Evolutionary conservation across 1,140 invertebrate species (phyloP).

Genomic region (Radopholus similis): DNA sequence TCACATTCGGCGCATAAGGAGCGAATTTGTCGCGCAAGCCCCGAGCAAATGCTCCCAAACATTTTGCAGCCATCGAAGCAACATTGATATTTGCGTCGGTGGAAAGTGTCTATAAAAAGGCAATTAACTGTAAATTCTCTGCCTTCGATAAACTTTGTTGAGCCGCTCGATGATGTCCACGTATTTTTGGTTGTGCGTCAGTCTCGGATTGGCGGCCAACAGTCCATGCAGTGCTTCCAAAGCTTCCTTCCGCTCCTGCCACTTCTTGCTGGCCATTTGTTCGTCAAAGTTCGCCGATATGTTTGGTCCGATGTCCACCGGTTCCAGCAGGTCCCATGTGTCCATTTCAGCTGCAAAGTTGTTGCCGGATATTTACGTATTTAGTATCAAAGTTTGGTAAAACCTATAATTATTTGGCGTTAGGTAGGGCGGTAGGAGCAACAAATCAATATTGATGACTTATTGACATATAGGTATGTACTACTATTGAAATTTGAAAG

Average conservation of each 20-base stretch:
- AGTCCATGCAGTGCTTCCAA: conserved; percentile 74
- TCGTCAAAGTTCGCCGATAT: too few species aligned
- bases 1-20: conserved; percentile 70
- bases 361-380: too few species aligned
- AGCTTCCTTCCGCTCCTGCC: conserved; percentile 89
- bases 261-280: too few species aligned
- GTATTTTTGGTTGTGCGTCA: conserved; percentile 65
- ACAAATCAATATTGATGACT: too few species aligned
- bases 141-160: conserved; percentile 69
- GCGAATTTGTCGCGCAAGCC: conserved; percentile 84
- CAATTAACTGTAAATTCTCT: neutral
- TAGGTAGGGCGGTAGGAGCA: too few species aligned
- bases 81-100: conserved; percentile 95
- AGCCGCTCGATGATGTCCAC: conserved; percentile 76
- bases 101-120: conserved; percentile 63
- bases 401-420: too few species aligned
- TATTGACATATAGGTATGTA: too few species aligned
- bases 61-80: conserved; percentile 79
- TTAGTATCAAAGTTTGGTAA: too few species aligned
- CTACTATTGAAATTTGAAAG: too few species aligned
- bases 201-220: conserved; percentile 70
- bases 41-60: conserved; percentile 74
- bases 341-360: too few species aligned
- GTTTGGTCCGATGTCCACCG: too few species aligned
- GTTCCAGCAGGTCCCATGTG: too few species aligned